A percentile compares a stretch with the other conserved stretches of the same genome.
These are phyloP conservation scores for Formica exsecta DNA, from an alignment of 1,140 invertebrate genomes.

Conservation along the genomic window DNA sequence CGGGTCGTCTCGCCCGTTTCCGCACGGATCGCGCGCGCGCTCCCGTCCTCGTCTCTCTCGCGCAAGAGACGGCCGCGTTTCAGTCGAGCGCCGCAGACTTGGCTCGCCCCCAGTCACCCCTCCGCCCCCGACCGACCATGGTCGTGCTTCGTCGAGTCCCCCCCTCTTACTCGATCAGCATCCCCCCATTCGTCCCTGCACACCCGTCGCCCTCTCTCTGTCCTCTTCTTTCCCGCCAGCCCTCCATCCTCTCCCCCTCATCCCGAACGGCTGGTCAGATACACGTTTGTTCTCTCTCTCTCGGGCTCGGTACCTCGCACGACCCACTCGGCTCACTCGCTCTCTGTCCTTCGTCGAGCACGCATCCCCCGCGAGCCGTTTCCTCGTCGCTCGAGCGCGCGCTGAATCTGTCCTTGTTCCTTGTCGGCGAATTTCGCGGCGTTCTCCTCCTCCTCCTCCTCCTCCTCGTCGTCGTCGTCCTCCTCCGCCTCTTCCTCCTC, in stretches of 20 bases:
- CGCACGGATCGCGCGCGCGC: constrained; percentile 45
- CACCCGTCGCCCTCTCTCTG: constrained; percentile 31
- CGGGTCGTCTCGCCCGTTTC: constrained; percentile 66
- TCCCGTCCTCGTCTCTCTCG: constrained; percentile 68
- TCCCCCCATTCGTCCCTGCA: constrained; percentile 40
- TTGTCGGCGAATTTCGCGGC: constrained; percentile 82
- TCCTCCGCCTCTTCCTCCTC: constrained; percentile 59
- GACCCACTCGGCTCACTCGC: constrained; percentile 61
- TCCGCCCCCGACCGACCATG: constrained; percentile 42
- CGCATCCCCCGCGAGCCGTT: constrained; percentile 71
- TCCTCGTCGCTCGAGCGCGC: constrained; percentile 71
- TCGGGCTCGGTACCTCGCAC: constrained; percentile 58
- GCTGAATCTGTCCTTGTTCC: constrained; percentile 78
- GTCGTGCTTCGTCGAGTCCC: constrained; percentile 66
- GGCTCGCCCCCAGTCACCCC: constrained; percentile 52
- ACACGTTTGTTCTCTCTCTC: constrained; percentile 47
- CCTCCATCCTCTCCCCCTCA: constrained; percentile 20
- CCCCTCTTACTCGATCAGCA: constrained; percentile 55
- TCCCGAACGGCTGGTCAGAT: constrained; percentile 69
- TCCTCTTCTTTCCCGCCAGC: constrained; percentile 33
- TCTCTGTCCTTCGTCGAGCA: constrained; percentile 74
- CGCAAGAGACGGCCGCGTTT: constrained; percentile 71
- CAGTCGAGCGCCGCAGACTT: constrained; percentile 74
- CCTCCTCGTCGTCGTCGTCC: constrained; percentile 42
- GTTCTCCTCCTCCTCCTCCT: constrained; percentile 64